These are phyloP conservation scores for Drosophila nigromelanica DNA, from an alignment of 1,140 invertebrate species.

Conservation along the genomic window DNA sequence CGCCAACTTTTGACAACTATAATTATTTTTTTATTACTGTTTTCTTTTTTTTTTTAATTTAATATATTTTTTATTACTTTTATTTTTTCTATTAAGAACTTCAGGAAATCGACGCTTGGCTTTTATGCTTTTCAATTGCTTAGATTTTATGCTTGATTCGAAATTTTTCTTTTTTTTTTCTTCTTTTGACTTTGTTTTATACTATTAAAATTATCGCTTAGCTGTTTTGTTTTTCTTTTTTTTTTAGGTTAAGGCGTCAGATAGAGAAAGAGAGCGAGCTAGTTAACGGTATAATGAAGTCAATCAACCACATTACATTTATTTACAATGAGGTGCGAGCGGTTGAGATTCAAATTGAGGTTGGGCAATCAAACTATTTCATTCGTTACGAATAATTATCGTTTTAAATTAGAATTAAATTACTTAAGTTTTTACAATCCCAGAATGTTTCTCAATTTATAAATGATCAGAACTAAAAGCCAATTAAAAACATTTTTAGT, in stretches of 20 bases:
- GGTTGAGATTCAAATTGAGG: conserved; percentile 13
- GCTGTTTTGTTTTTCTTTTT: conserved; percentile 10
- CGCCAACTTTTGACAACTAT: background rate
- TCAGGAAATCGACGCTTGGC: conserved; percentile 73
- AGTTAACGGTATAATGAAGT: conserved; percentile 24
- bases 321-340: conserved; percentile 72
- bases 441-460: no score
- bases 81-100: conserved; percentile 33
- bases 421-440: no score
- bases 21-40: background rate
- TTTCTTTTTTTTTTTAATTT: conserved; percentile 9
- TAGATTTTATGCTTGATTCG: conserved; percentile 38
- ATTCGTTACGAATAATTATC: no score
- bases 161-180: conserved; percentile 21
- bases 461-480: no score
- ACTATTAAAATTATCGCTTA: conserved; percentile 11
- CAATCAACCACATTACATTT: conserved; percentile 51
- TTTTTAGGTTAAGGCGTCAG: conserved; percentile 7
- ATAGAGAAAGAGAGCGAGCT: conserved; percentile 26
- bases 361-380: no score
- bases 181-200: background rate
- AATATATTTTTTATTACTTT: conserved; percentile 7
- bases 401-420: no score
- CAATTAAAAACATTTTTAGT: no score
- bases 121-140: conserved; percentile 69